Evolutionary conservation across 2,888 invertebrate genomes (phyloP).

Genomic region (Cenopis cana): DNA sequence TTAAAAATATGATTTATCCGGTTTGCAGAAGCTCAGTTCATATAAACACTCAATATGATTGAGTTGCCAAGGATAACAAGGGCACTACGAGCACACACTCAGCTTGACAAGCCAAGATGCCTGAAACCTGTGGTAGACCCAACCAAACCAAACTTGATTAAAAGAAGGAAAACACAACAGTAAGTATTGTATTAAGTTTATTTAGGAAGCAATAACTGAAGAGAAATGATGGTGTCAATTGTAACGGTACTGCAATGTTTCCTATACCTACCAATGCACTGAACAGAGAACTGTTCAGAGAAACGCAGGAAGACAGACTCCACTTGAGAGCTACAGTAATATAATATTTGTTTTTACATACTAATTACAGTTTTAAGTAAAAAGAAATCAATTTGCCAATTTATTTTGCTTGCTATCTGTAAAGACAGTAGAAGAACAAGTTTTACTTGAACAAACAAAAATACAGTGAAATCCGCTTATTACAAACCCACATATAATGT

Average conservation of each 20-base stretch:
- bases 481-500: too few relatives aligned
- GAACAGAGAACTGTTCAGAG: background rate
- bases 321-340: too few relatives aligned
- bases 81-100: constrained; percentile 87
- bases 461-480: background rate
- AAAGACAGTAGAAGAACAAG: too few relatives aligned
- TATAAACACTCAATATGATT: constrained; percentile 55
- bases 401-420: background rate
- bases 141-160: constrained; percentile 53
- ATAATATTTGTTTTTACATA: too few relatives aligned
- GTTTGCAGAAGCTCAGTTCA: too few relatives aligned
- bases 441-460: background rate
- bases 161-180: constrained; percentile 63
- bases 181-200: constrained; percentile 51
- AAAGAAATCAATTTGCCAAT: background rate
- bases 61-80: constrained; percentile 87
- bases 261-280: background rate
- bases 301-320: too few relatives aligned
- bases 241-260: background rate
- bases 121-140: constrained; percentile 64
- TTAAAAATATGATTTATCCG: too few relatives aligned
- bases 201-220: background rate
- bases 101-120: constrained; percentile 77
- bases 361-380: background rate
- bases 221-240: background rate